Evolutionary conservation across 2,113 vertebrate species (phyloP).

Genomic region (Siniperca chuatsi): DNA sequence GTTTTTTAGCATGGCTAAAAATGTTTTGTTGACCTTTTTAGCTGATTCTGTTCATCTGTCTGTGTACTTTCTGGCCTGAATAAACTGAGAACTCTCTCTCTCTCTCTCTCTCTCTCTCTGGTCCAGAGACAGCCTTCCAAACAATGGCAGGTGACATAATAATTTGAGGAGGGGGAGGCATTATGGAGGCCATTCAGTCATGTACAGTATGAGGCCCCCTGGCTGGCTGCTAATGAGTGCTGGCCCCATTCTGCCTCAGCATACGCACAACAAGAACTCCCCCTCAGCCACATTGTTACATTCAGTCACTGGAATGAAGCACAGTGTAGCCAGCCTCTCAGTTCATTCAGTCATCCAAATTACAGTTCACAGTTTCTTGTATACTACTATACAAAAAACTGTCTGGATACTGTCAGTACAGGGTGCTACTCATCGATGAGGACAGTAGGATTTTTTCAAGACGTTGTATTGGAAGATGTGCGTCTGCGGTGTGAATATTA

Average conservation of each 20-base stretch:
- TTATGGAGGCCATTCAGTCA: slow-evolving; percentile 51
- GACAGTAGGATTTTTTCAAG: background rate
- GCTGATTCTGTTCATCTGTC: background rate
- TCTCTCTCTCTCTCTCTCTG: background rate
- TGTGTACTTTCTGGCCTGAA: background rate
- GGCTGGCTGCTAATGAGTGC: slow-evolving; percentile 66
- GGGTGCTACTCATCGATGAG: background rate
- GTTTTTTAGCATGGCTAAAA: background rate
- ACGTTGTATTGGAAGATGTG: no score
- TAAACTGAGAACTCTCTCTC: slow-evolving; percentile 2
- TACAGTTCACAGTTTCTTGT: background rate
- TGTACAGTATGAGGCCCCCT: slow-evolving; percentile 56
- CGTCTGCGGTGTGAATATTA: no score
- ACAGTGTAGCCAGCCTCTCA: fast-evolving
- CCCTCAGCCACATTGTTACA: slow-evolving; percentile 29
- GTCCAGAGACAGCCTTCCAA: slow-evolving; percentile 6
- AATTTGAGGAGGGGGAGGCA: slow-evolving; percentile 22
- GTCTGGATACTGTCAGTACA: background rate
- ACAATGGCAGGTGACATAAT: slow-evolving; percentile 75
- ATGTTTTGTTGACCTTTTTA: background rate
- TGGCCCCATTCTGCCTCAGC: slow-evolving; percentile 65
- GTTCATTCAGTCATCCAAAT: slow-evolving; percentile 12
- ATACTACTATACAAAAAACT: background rate
- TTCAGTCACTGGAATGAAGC: slow-evolving; percentile 28
- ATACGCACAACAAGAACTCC: slow-evolving; percentile 27